These are phyloP conservation scores for Eurytemora carolleeae DNA, from an alignment of 1,140 invertebrate genomes.

Conservation along the genomic window DNA sequence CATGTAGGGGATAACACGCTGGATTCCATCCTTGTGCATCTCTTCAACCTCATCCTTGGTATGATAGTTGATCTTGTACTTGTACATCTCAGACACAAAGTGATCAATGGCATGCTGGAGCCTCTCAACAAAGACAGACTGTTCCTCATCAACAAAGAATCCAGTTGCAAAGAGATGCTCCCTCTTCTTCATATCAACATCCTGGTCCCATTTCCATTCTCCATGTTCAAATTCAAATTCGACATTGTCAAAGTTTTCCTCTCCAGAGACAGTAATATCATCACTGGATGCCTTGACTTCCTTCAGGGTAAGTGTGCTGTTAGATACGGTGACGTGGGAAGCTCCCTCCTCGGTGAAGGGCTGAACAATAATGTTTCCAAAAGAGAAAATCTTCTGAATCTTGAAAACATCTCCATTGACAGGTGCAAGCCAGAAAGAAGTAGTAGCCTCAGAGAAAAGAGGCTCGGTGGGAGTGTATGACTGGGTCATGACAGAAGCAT, in stretches of 20 bases:
- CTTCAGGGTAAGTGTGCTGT: no score
- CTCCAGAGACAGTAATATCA: no score
- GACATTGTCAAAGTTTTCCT: no score
- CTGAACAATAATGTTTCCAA: slow-evolving; percentile 1
- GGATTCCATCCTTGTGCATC: slow-evolving; percentile 1
- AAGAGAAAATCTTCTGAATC: slow-evolving; percentile 1
- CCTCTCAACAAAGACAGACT: neutral
- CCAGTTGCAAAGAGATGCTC: slow-evolving; percentile 9
- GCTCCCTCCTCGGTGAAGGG: slow-evolving; percentile 2
- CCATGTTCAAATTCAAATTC: slow-evolving; percentile 5
- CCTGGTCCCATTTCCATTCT: slow-evolving; percentile 7
- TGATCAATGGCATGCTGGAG: neutral
- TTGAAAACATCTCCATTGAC: slow-evolving; percentile 1
- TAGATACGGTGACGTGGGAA: neutral
- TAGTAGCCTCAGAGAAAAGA: slow-evolving; percentile 2
- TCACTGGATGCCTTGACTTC: no score
- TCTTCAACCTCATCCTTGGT: slow-evolving; percentile 1
- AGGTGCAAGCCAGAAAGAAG: slow-evolving; percentile 1
- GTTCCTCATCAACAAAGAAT: neutral
- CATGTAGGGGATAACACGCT: slow-evolving; percentile 1
- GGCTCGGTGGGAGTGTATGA: no score
- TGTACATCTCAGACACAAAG: no score
- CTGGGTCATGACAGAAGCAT: no score
- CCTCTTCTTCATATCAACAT: slow-evolving; percentile 5
- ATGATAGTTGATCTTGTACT: neutral